Percentiles rank a stretch among this genome's conserved stretches.
These are phyloP conservation scores for Turdus rufiventris DNA, from an alignment of 2,113 vertebrate genomes.

Conservation along the genomic window DNA sequence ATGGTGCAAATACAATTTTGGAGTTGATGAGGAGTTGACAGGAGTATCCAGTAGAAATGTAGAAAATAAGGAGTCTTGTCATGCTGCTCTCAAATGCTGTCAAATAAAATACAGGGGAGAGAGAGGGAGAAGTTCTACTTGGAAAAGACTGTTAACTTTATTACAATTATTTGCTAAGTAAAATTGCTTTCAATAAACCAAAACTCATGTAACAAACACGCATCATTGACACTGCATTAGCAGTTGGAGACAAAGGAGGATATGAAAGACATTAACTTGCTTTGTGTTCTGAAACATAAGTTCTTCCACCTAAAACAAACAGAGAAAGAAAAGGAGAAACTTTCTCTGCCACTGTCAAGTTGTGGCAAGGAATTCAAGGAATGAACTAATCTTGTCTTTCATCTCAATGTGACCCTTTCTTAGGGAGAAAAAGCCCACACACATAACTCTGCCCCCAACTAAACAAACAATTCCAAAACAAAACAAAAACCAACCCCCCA, in stretches of 20 bases:
- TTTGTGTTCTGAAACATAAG: neutral
- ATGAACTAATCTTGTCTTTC: neutral
- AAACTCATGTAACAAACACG: neutral
- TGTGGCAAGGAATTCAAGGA: neutral
- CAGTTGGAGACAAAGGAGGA: neutral
- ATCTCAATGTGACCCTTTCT: neutral
- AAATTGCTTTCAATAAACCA: neutral
- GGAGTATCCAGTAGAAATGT: neutral
- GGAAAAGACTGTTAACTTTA: neutral
- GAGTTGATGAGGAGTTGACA: neutral
- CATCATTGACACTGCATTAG: neutral
- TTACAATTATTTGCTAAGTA: neutral
- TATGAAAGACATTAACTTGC: neutral
- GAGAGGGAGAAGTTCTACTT: neutral
- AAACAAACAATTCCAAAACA: neutral
- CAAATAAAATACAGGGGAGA: neutral
- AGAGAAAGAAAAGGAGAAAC: neutral
- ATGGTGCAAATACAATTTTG: neutral
- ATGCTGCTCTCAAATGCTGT: neutral
- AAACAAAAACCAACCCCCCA: neutral
- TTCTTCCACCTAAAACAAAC: neutral
- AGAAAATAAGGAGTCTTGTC: neutral
- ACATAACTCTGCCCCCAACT: rapidly evolving
- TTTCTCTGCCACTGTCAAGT: neutral
- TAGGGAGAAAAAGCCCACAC: neutral